phyloP scores from a whole-genome alignment of 2,113 vertebrate species.

The Ceyx cyanopectus region DNA sequence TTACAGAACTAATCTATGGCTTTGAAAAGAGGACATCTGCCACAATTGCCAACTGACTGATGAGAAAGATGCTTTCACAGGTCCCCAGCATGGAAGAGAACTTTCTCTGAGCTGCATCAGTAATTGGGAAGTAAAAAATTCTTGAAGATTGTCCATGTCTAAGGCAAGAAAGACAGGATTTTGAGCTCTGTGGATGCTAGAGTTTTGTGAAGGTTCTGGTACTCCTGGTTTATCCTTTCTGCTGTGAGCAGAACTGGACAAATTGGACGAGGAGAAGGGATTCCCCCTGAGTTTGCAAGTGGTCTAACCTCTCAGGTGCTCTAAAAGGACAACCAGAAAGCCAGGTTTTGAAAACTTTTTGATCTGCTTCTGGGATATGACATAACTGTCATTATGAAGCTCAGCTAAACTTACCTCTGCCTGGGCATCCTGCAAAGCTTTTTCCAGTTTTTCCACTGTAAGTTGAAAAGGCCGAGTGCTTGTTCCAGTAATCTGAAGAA shows the following conservation, averaged over 20 bases:
- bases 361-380: background rate
- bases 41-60: background rate
- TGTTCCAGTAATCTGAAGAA: conserved; percentile 78
- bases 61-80: background rate
- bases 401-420: conserved; percentile 71
- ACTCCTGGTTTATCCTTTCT: background rate
- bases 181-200: background rate
- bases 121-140: background rate
- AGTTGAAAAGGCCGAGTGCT: conserved; percentile 89
- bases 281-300: background rate
- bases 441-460: conserved; percentile 90
- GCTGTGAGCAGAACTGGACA: background rate
- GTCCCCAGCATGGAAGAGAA: background rate
- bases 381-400: background rate
- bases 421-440: conserved; percentile 81
- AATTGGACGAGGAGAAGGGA: rapidly evolving
- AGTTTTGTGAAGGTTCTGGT: background rate
- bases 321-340: background rate
- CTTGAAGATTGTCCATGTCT: background rate
- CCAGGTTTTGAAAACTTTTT: background rate
- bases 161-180: background rate
- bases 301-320: background rate
- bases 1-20: background rate
- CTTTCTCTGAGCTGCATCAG: background rate
- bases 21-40: background rate